phyloP scores from a whole-genome alignment of 2,113 vertebrate species.

The Paramormyrops kingsleyae region DNA sequence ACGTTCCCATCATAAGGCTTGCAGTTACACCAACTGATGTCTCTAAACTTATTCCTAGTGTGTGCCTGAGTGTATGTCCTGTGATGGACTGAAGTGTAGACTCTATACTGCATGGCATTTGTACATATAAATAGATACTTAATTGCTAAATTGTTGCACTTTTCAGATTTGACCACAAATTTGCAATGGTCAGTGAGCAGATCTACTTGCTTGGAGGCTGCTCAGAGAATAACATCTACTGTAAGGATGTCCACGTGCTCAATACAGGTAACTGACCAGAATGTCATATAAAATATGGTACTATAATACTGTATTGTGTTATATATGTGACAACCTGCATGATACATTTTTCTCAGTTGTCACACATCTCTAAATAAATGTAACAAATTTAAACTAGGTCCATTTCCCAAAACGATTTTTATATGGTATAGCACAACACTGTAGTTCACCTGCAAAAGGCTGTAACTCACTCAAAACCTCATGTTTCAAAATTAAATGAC shows the following conservation, averaged over 20 bases:
- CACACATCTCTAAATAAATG: neutral
- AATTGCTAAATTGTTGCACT: neutral
- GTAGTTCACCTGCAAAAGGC: neutral
- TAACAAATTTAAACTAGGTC: neutral
- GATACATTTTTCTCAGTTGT: neutral
- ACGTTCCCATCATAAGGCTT: neutral
- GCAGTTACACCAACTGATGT: neutral
- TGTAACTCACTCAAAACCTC: neutral
- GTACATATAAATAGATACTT: neutral
- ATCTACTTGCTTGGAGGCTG: constrained; percentile 58
- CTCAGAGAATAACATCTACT: constrained; percentile 41
- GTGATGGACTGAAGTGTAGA: neutral
- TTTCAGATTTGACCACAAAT: constrained; percentile 50
- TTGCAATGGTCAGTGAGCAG: constrained; percentile 50
- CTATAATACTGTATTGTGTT: neutral
- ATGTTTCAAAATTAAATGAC: neutral
- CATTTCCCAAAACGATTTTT: neutral
- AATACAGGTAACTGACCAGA: constrained; percentile 49
- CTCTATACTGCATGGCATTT: neutral
- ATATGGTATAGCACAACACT: neutral
- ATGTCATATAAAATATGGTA: neutral
- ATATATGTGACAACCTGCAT: neutral
- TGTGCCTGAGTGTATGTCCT: neutral
- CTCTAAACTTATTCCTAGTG: neutral
- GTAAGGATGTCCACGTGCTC: constrained; percentile 51